phyloP scores from a whole-genome alignment of 2,113 vertebrate species.

The Bufo gargarizans region DNA sequence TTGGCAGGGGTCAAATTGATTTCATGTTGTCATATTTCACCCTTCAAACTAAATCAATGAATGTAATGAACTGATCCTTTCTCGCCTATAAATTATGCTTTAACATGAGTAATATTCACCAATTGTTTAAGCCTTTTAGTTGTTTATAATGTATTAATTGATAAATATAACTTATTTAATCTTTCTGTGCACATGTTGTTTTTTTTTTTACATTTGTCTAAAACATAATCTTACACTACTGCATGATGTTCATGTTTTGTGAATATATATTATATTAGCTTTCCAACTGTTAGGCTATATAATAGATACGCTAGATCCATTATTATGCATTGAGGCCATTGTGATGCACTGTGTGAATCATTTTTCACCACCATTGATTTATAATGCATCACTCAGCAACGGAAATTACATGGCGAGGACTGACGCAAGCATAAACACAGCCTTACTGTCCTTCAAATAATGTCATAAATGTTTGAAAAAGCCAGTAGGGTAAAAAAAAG shows the following conservation, averaged over 20 bases:
- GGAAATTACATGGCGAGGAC: too few species aligned
- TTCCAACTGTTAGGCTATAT: not conserved
- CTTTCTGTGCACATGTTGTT: not conserved
- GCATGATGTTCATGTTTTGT: not conserved
- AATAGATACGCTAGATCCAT: not conserved
- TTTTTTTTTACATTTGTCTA: not conserved
- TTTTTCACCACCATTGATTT: too few species aligned
- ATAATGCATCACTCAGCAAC: too few species aligned
- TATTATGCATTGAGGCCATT: too few species aligned
- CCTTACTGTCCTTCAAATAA: too few species aligned
- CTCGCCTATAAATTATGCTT: not conserved
- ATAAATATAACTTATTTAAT: conserved; percentile 18
- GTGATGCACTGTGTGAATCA: too few species aligned
- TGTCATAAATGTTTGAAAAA: too few species aligned
- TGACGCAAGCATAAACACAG: too few species aligned
- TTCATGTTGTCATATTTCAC: not conserved
- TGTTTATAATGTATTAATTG: conserved; percentile 10
- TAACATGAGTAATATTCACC: not conserved
- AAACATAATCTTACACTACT: not conserved
- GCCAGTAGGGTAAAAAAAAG: too few species aligned
- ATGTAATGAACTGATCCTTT: not conserved
- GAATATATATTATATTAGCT: not conserved
- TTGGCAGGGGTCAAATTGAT: not conserved
- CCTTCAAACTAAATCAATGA: not conserved
- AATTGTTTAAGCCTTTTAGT: conserved; percentile 6